Percentiles rank a stretch among this genome's conserved stretches.
These are phyloP conservation scores for Drosophila setosimentum DNA, from an alignment of 2,888 invertebrate species.

Conservation along the genomic window DNA sequence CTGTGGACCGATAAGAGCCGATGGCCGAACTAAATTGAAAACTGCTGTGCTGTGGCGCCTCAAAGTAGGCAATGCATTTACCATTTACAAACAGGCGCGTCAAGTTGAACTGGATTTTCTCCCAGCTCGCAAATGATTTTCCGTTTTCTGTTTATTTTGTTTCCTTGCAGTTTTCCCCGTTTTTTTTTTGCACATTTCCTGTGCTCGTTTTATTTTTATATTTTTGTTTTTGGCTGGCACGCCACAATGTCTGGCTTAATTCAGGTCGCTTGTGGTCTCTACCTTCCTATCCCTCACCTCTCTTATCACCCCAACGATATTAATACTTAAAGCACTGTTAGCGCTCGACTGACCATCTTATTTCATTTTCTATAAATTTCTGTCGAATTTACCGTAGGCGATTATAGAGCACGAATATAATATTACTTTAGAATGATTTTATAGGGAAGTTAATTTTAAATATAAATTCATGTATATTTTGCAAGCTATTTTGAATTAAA, in stretches of 20 bases:
- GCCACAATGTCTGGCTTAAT: slow-evolving; percentile 60
- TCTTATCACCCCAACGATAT: slow-evolving; percentile 5
- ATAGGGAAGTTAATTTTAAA: not conserved
- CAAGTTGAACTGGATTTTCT: slow-evolving; percentile 16
- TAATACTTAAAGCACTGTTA: slow-evolving; percentile 35
- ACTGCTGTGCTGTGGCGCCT: slow-evolving; percentile 63
- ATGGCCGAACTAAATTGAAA: slow-evolving; percentile 75
- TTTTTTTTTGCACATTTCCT: slow-evolving; percentile 54
- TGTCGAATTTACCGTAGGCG: slow-evolving; percentile 4
- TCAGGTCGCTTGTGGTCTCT: slow-evolving; percentile 46
- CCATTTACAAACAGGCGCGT: slow-evolving; percentile 27
- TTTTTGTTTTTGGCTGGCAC: slow-evolving; percentile 22
- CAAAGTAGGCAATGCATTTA: slow-evolving; percentile 69
- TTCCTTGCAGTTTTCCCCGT: slow-evolving; percentile 5
- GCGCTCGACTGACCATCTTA: slow-evolving; percentile 29
- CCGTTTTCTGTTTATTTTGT: slow-evolving; percentile 31
- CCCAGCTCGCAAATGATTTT: slow-evolving; percentile 59
- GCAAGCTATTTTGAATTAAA: not conserved
- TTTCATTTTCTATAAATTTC: slow-evolving; percentile 33
- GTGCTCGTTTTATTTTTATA: slow-evolving; percentile 8
- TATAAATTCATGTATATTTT: not conserved
- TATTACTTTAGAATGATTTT: not conserved
- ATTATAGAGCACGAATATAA: not conserved
- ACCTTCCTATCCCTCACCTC: not conserved
- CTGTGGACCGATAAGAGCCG: slow-evolving; percentile 59